phyloP scores from a whole-genome alignment of 1,140 invertebrate species.

The Metopolophium dirhodum region DNA sequence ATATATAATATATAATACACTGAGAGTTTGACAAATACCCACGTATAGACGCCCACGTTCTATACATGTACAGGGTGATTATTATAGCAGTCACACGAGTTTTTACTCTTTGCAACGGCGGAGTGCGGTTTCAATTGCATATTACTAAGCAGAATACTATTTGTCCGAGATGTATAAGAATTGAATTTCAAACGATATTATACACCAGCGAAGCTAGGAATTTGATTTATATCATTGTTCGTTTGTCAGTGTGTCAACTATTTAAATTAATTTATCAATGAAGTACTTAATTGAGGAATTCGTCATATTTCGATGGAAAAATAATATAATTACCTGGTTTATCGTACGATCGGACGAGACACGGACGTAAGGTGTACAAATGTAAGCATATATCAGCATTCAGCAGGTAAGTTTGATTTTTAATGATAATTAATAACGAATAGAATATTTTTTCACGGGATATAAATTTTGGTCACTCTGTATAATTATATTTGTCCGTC shows the following conservation, averaged over 20 bases:
- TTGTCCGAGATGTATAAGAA: not conserved
- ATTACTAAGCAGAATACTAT: not conserved
- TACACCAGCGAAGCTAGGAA: not conserved
- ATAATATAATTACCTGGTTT: not conserved
- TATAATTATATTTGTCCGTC: not conserved
- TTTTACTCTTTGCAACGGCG: not conserved
- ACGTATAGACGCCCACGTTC: not conserved
- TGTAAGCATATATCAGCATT: too few relatives aligned
- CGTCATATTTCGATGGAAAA: not conserved
- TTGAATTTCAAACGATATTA: not conserved
- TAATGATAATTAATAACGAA: not conserved
- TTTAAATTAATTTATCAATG: not conserved
- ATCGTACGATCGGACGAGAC: not conserved
- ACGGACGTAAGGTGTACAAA: not conserved
- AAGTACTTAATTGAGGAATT: too few relatives aligned
- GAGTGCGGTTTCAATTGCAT: not conserved
- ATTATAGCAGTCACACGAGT: not conserved
- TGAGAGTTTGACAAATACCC: not conserved
- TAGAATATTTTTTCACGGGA: not conserved
- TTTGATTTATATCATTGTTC: not conserved
- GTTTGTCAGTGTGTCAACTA: not conserved
- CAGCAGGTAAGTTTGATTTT: not conserved
- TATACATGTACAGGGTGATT: not conserved
- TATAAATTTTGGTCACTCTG: not conserved
- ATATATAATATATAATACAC: not conserved